Evolutionary conservation across 1,140 invertebrate genomes (phyloP).

Genomic region (Oedothorax gibbosus): DNA sequence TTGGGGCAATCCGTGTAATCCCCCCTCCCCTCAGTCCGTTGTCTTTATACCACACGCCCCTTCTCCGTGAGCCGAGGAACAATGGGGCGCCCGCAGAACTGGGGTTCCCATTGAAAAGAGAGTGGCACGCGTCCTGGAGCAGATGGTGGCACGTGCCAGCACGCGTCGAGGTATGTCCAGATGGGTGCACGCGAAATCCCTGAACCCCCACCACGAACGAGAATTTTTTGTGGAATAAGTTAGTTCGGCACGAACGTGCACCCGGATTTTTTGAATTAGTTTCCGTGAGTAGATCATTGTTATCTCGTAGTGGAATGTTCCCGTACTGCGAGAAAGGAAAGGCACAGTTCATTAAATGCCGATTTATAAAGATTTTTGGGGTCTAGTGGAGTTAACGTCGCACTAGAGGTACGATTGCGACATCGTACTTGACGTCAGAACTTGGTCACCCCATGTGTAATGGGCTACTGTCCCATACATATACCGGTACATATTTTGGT

Average conservation of each 20-base stretch:
- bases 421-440: too few species aligned
- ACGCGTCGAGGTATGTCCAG: not conserved
- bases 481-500: too few species aligned
- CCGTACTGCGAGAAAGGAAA: not conserved
- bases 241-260: constrained; percentile 1
- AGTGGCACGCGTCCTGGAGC: not conserved
- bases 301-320: not conserved
- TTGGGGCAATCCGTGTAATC: constrained; percentile 18
- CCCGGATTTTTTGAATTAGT: not conserved
- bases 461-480: too few species aligned
- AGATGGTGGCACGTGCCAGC: not conserved
- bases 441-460: too few species aligned
- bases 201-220: constrained; percentile 4
- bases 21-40: not conserved
- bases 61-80: not conserved
- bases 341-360: too few species aligned
- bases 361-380: too few species aligned
- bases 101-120: not conserved
- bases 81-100: constrained; percentile 2
- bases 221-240: not conserved
- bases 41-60: constrained; percentile 8
- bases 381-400: too few species aligned
- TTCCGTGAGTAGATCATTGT: not conserved
- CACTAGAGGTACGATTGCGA: too few species aligned
- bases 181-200: not conserved